Percentiles rank a stretch among this genome's conserved stretches.
Conservation (phyloP, 2,888 invertebrate genomes). For the Neoitamus cyanurus region DNA sequence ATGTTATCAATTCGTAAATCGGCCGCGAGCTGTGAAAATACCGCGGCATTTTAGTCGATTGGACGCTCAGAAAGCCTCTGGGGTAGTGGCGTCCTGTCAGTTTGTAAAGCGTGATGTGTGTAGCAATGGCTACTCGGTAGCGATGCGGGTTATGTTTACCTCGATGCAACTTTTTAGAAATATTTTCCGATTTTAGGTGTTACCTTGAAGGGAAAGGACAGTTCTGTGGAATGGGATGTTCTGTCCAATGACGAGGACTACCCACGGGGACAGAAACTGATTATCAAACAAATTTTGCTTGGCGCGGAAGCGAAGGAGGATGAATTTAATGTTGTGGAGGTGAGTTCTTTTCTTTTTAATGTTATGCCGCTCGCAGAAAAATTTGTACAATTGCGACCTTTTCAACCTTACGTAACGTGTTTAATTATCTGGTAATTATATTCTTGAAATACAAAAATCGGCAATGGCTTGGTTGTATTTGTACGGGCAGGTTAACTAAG, state of each 20-base stretch:
- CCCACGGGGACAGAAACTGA: constrained; percentile 81
- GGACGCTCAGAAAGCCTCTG: background rate
- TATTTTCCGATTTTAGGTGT: constrained; percentile 71
- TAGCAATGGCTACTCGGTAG: constrained; percentile 12
- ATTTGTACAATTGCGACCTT: background rate
- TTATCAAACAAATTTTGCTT: constrained; percentile 83
- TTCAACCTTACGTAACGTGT: background rate
- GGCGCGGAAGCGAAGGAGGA: constrained; percentile 84
- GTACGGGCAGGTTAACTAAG: background rate
- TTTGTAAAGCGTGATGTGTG: background rate
- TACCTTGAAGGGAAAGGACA: constrained; percentile 79
- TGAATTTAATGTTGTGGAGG: constrained; percentile 83
- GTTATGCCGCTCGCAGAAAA: background rate
- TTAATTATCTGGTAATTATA: background rate
- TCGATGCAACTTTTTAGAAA: background rate
- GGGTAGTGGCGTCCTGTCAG: constrained; percentile 34
- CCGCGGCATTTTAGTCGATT: background rate
- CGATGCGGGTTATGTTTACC: background rate
- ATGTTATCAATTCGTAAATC: background rate
- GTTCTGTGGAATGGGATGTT: constrained; percentile 84
- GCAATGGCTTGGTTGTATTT: background rate
- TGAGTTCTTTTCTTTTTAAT: constrained; percentile 56
- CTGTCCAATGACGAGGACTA: constrained; percentile 78
- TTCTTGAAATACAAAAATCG: background rate
- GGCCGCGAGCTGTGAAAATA: background rate